Evolutionary conservation across 2,888 invertebrate species (phyloP), one percentile per base, ranked within the genome.

Genomic region (Arctia plantaginis): DNA sequence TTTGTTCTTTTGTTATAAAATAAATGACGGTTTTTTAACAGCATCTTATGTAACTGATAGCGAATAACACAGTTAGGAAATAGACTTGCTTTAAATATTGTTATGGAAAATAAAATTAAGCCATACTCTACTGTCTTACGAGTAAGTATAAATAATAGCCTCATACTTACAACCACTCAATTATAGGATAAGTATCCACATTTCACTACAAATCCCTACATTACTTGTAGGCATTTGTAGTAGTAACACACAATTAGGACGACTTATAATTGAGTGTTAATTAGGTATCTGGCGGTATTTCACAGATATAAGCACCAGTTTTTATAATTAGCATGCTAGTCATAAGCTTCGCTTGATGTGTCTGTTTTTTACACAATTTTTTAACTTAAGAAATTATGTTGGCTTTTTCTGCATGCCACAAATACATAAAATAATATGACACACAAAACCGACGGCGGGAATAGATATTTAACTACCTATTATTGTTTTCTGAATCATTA

Each of bases 301-400:
- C 62, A 41, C 39, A 66, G 68, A 35, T 66, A 71, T 68, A 65
- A 65, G 51, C 72, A 47, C 51, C 33, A 47, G 64, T 35, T 71
- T 44, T 77, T 78, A 13, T 73, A 74, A 81, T 66, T 80, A 83
- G 89, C 88, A 90, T 90, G 90, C 84, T 84, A 86, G 77, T 85
- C 86, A 87, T 87, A 87, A 79, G 89, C 88, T 90, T 90, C 78
- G 90, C 89, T 88, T 88, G 80, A 80, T 86, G 84, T 89, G 83
- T 84, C 80, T 78, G 82, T 84, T 83, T 84, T n/a, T 85, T 78
- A 79, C 80, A 82, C 79, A 72, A 79, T 74, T 82, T 55, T 80
- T 79, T 79, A 72, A 33, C 65, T 62, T 75, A 72, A 85, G 69
- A 67, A 75, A 71, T 75, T 81, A 68, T 76, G 80, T 83, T 79